Evolutionary conservation across 2,113 vertebrate genomes (phyloP).

Genomic region (Seriola aureovittata): DNA sequence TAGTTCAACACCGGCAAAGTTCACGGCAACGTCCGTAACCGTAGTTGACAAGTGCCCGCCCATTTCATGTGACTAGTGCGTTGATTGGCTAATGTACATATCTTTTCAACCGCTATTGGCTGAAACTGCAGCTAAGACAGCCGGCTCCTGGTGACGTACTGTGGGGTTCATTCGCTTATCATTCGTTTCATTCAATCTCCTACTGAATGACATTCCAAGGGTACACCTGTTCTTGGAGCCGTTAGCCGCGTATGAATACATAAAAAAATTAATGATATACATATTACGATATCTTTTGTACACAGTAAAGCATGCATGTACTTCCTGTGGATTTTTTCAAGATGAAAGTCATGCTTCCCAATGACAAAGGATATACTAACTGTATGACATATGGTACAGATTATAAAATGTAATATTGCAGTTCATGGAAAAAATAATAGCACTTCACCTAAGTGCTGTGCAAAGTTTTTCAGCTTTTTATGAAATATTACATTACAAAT

Average conservation of each 20-base stretch:
- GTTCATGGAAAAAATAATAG: neutral
- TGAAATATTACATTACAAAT: too few species aligned
- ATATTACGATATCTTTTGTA: rapidly evolving
- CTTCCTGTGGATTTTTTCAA: neutral
- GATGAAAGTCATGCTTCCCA: neutral
- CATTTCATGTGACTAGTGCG: constrained; percentile 8
- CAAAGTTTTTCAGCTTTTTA: neutral
- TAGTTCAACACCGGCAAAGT: constrained; percentile 76
- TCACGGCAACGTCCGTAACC: constrained; percentile 74
- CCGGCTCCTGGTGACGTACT: constrained; percentile 24
- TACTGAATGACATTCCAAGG: constrained; percentile 81
- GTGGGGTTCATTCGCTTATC: constrained; percentile 33
- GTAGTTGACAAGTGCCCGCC: constrained; percentile 59
- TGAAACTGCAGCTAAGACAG: neutral
- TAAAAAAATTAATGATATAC: neutral
- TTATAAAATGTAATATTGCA: too few species aligned
- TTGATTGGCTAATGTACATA: constrained; percentile 49
- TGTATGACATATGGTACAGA: neutral
- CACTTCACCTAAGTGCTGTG: too few species aligned
- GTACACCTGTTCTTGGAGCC: constrained; percentile 33
- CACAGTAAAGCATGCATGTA: neutral
- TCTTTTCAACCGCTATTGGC: constrained; percentile 34
- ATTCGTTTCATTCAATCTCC: constrained; percentile 42
- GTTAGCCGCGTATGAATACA: neutral
- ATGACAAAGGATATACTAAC: neutral